phyloP scores from a whole-genome alignment of 2,888 invertebrate species.

The Crossocerus cetratus region DNA sequence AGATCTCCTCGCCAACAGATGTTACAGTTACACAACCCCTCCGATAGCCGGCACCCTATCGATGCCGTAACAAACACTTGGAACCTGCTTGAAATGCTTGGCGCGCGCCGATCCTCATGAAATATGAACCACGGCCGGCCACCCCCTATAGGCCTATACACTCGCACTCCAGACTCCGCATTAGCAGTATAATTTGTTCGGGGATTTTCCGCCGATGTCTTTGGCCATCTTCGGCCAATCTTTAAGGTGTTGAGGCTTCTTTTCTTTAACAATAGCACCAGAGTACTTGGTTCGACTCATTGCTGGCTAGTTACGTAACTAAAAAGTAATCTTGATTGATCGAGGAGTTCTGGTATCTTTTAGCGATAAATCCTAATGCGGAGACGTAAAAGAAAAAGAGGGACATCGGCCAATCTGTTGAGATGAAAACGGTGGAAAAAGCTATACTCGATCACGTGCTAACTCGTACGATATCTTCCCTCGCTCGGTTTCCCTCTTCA shows the following conservation, averaged over 20 bases:
- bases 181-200: slow-evolving; percentile 46
- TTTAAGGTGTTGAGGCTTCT: too few species aligned
- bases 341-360: slow-evolving; percentile 27
- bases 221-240: slow-evolving; percentile 5
- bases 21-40: slow-evolving; percentile 60
- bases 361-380: slow-evolving; percentile 35
- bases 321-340: slow-evolving; percentile 29
- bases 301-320: slow-evolving; percentile 9
- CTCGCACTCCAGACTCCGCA: slow-evolving; percentile 25
- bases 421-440: slow-evolving; percentile 47
- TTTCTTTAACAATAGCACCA: too few species aligned
- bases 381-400: slow-evolving; percentile 25
- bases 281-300: too few species aligned
- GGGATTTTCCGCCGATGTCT: slow-evolving; percentile 28
- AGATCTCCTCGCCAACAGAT: slow-evolving; percentile 62
- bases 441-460: slow-evolving; percentile 58
- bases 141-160: too few species aligned
- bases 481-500: slow-evolving; percentile 43
- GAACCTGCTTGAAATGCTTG: slow-evolving; percentile 63
- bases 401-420: slow-evolving; percentile 58
- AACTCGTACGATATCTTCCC: slow-evolving; percentile 22
- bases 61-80: slow-evolving; percentile 65
- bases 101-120: slow-evolving; percentile 66
- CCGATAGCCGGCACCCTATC: slow-evolving; percentile 52
- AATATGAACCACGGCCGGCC: slow-evolving; percentile 68